Conservation (phyloP, 1,140 invertebrate species). For the Mamestra configurata region DNA sequence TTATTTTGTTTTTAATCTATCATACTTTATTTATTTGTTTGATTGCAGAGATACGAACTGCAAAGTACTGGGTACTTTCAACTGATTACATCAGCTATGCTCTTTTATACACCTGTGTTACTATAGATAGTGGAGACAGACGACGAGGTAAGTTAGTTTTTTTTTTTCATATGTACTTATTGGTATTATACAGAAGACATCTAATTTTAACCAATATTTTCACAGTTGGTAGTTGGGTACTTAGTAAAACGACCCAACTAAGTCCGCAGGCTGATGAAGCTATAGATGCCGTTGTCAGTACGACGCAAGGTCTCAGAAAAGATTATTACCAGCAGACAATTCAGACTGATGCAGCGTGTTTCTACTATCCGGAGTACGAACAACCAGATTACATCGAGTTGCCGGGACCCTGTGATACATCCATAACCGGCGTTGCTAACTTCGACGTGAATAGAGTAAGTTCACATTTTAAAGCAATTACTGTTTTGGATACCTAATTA, state of each 20-base stretch:
- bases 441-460: conserved; percentile 74
- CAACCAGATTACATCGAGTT: background rate
- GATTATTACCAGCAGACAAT: conserved; percentile 69
- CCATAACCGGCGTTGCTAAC: conserved; percentile 65
- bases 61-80: conserved; percentile 85
- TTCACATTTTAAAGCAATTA: background rate
- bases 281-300: conserved; percentile 65
- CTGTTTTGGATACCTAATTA: too few relatives aligned
- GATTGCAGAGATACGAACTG: background rate
- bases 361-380: conserved; percentile 59
- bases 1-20: background rate
- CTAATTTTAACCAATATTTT: conserved; percentile 42
- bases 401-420: background rate
- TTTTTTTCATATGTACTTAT: background rate
- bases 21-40: background rate
- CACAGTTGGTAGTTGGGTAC: conserved; percentile 79
- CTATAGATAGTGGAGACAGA: conserved; percentile 72
- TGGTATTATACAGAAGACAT: background rate
- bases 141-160: conserved; percentile 54
- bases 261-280: conserved; percentile 55
- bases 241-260: conserved; percentile 68
- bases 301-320: conserved; percentile 72
- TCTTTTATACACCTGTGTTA: conserved; percentile 90
- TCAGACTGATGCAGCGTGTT: conserved; percentile 74
- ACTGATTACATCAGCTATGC: conserved; percentile 91